phyloP scores from a whole-genome alignment of 64 coral and sea anemone species.

The Astreopora myriophthalma region DNA sequence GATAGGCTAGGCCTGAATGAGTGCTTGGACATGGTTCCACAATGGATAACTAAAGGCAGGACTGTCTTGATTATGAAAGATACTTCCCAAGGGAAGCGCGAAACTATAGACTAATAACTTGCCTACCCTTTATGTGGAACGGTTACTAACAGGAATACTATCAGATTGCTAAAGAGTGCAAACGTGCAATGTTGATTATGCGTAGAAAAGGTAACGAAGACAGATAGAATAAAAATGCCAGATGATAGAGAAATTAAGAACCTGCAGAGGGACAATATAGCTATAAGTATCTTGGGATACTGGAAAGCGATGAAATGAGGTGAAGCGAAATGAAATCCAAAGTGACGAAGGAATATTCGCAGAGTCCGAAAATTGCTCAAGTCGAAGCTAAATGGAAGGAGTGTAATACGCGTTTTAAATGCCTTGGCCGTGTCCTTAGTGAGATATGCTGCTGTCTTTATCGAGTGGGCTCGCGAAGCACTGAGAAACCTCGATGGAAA shows the following conservation, averaged over 20 bases:
- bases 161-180: too few species aligned
- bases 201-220: neutral
- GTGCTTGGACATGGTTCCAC: neutral
- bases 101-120: too few species aligned
- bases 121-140: too few species aligned
- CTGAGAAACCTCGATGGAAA: neutral
- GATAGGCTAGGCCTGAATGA: neutral
- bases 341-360: neutral
- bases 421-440: neutral
- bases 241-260: neutral
- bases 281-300: too few species aligned
- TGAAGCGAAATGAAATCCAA: neutral
- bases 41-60: slow-evolving; percentile 35
- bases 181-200: neutral
- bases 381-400: neutral
- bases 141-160: too few species aligned
- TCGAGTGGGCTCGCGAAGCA: neutral
- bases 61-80: slow-evolving; percentile 31
- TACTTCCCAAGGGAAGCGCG: neutral
- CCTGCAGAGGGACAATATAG: too few species aligned
- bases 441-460: neutral
- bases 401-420: neutral
- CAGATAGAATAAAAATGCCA: neutral
- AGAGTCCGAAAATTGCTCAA: neutral
- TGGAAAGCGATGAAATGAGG: neutral